Evolutionary conservation across 2,888 invertebrate genomes (phyloP), one percentile per base, ranked within the genome.

Genomic region (Eulithis testata): DNA sequence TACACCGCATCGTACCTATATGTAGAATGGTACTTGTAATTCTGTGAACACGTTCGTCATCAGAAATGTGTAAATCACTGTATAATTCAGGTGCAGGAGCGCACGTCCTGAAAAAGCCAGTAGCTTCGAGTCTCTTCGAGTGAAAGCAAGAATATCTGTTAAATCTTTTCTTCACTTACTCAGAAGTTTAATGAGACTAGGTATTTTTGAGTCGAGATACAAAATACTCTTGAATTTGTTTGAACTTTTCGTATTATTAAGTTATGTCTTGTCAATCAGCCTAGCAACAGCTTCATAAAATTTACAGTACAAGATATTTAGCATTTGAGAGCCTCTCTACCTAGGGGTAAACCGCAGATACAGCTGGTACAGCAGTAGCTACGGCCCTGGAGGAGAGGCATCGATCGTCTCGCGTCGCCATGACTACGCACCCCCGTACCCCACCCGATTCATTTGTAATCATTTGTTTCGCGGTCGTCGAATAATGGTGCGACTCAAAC

Each of bases 381-480:
- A 66, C 65, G 53, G 43, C 21, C 64, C 65, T 65, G 80, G 73
- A 59, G 50, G 43, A 58, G 27, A 73, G 73, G 81, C 86, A 92
- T 92, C 91, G 92, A 92, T 92, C 91, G 91, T 89, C 91, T 88
- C 88, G 78, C 81, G 90, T 90, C 79, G 82, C 85, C 84, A 89
- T 89, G 85, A 80, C 83, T 80, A 91, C 89, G 83, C 76, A 75
- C 75, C 77, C 65, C 49, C 49, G 49, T 21, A 14, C 49, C 49
- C 74, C 68, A 65, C 85, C 81, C 84, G 80, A 88, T 90, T 90
- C 91, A 91, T 91, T 92, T 92, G 92, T 92, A 89, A 92, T 91
- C 92, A 91, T 93, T 93, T 93, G 92, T 91, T 93, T 92, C 89
- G 87, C 85, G 81, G 84, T 85, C 84, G 81, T 87, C 88, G 87